Percentiles rank a stretch among this genome's conserved stretches.
These are phyloP conservation scores for Microchrysa polita DNA, from an alignment of 2,888 invertebrate species.

Conservation along the genomic window DNA sequence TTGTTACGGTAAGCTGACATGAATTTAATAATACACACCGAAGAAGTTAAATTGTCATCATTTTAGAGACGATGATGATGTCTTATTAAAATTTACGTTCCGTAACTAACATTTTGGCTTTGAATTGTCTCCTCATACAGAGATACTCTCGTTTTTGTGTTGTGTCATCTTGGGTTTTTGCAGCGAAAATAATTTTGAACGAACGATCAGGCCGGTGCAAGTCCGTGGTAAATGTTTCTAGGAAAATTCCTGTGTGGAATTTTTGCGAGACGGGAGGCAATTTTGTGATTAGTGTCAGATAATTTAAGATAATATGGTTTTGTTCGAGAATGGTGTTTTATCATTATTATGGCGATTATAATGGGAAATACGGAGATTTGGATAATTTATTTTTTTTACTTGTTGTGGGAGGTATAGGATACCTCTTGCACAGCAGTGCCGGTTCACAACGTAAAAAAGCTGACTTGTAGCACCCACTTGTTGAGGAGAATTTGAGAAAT, in stretches of 20 bases:
- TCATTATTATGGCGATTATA: constrained; percentile 4
- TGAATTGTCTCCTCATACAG: background rate
- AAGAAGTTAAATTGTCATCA: constrained; percentile 45
- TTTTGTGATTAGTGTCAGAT: constrained; percentile 38
- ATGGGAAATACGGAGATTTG: background rate
- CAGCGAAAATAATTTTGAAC: background rate
- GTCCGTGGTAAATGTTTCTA: background rate
- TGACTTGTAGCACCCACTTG: too few relatives aligned
- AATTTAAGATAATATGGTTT: constrained; percentile 14
- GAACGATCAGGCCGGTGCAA: background rate
- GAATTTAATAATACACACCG: constrained; percentile 34
- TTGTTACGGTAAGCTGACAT: constrained; percentile 38
- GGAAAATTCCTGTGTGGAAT: constrained; percentile 18
- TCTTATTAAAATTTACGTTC: constrained; percentile 48
- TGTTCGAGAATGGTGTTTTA: constrained; percentile 10
- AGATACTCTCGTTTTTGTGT: constrained; percentile 5
- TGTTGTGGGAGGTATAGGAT: too few relatives aligned
- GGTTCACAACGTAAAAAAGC: too few relatives aligned
- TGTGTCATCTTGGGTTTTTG: constrained; percentile 29
- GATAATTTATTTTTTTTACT: background rate
- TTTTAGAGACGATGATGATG: constrained; percentile 46
- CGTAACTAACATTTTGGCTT: constrained; percentile 46
- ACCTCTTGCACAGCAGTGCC: too few relatives aligned
- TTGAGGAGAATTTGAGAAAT: too few relatives aligned
- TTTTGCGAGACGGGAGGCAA: constrained; percentile 19